A percentile compares a stretch with the other conserved stretches of the same genome.
phyloP scores from a whole-genome alignment of 2,888 invertebrate species.

The Acanthosepion pharaonis region DNA sequence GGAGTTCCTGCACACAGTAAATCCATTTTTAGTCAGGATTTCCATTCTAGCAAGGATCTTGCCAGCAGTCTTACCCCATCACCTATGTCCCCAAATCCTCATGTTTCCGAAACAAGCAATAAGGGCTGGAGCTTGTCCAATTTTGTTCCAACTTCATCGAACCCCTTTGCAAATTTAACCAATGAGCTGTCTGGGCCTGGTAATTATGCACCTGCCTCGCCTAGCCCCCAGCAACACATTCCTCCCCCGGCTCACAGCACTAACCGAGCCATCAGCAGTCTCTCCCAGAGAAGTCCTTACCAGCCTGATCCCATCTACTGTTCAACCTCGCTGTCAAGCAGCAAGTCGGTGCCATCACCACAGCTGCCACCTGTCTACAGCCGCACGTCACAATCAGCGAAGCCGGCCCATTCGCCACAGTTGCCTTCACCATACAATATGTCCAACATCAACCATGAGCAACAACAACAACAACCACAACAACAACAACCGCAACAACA shows the following conservation, averaged over 20 bases:
- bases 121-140: constrained; percentile 62
- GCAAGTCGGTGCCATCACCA: constrained; percentile 42
- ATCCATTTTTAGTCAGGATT: constrained; percentile 50
- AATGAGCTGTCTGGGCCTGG: constrained; percentile 51
- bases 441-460: constrained; percentile 45
- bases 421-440: constrained; percentile 49
- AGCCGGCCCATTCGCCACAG: constrained; percentile 51
- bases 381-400: constrained; percentile 50
- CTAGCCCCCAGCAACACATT: constrained; percentile 52
- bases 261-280: constrained; percentile 55
- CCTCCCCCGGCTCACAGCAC: constrained; percentile 71
- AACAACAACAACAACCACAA: background rate
- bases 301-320: constrained; percentile 47
- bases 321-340: constrained; percentile 24
- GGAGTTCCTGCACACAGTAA: constrained; percentile 48
- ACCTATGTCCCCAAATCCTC: constrained; percentile 41
- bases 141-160: constrained; percentile 57
- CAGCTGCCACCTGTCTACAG: constrained; percentile 50
- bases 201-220: constrained; percentile 49
- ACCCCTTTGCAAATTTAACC: constrained; percentile 53
- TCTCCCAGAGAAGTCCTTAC: constrained; percentile 62
- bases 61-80: background rate
- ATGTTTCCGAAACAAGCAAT: constrained; percentile 50
- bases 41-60: constrained; percentile 50
- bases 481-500: background rate